Evolutionary conservation across 1,140 invertebrate genomes (phyloP).

Genomic region (Pristionchus pacificus): DNA sequence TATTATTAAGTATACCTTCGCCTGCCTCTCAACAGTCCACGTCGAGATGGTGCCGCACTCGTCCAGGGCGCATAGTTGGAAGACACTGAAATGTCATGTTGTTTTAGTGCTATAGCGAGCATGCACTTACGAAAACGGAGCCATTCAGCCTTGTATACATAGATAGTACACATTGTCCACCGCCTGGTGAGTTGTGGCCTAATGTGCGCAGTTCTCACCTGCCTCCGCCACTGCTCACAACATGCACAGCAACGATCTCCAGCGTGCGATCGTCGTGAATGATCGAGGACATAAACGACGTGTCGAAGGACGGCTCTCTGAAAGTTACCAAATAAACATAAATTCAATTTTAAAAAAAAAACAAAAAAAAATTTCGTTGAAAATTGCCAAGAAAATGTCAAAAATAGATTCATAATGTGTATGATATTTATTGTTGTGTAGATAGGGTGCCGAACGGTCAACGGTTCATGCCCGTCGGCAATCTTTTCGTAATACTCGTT

Average conservation of each 20-base stretch:
- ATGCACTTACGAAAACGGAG: too few relatives aligned
- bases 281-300: conserved; percentile 5
- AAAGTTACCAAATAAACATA: not conserved
- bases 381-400: too few relatives aligned
- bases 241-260: not conserved
- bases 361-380: too few relatives aligned
- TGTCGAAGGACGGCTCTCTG: conserved; percentile 14
- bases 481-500: too few relatives aligned
- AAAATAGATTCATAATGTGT: too few relatives aligned
- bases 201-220: too few relatives aligned
- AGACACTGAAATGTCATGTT: not conserved
- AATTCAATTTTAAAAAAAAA: too few relatives aligned
- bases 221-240: not conserved
- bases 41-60: not conserved
- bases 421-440: too few relatives aligned
- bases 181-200: not conserved
- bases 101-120: too few relatives aligned
- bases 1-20: not conserved
- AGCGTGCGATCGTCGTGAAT: not conserved
- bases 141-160: not conserved
- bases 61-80: not conserved
- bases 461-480: too few relatives aligned
- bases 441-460: too few relatives aligned
- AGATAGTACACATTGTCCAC: too few relatives aligned
- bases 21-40: not conserved